Percentiles rank a stretch among this genome's conserved stretches.
Conservation (phyloP, 2,797 vertebrate species). For the Neostethus bicornis region DNA sequence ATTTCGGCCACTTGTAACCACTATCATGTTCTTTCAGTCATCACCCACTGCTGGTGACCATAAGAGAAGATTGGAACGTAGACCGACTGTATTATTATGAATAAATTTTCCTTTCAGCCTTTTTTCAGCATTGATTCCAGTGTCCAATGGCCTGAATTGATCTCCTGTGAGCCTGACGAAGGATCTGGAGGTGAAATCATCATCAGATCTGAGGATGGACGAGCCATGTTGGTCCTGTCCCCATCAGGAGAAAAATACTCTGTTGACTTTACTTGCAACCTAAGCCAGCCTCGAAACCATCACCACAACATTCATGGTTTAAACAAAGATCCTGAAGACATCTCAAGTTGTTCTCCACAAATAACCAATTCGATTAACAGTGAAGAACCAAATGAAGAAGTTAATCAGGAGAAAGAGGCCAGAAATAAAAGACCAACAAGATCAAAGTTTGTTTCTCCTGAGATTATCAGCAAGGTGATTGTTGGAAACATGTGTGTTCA, state of each 20-base stretch:
- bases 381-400: conserved; percentile 2
- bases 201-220: conserved; percentile 82
- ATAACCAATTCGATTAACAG: conserved; percentile 25
- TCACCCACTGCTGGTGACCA: neutral
- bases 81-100: too few species aligned
- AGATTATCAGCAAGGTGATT: conserved; percentile 44
- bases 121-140: conserved; percentile 70
- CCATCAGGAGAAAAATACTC: conserved; percentile 84
- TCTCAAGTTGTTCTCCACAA: conserved; percentile 26
- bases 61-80: too few species aligned
- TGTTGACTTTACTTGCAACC: conserved; percentile 84
- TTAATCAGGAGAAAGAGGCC: conserved; percentile 31
- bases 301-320: conserved; percentile 8
- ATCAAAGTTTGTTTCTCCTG: conserved; percentile 36
- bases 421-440: conserved; percentile 29
- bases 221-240: conserved; percentile 79
- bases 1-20: too few species aligned
- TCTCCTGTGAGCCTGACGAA: conserved; percentile 38
- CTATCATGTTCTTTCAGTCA: neutral
- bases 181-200: conserved; percentile 66
- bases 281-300: conserved; percentile 73
- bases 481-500: neutral
- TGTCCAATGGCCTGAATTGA: conserved; percentile 80
- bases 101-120: conserved; percentile 36
- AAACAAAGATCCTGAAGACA: conserved; percentile 33